Evolutionary conservation across 2,113 vertebrate species (phyloP).

Genomic region (Oryzias javanicus): DNA sequence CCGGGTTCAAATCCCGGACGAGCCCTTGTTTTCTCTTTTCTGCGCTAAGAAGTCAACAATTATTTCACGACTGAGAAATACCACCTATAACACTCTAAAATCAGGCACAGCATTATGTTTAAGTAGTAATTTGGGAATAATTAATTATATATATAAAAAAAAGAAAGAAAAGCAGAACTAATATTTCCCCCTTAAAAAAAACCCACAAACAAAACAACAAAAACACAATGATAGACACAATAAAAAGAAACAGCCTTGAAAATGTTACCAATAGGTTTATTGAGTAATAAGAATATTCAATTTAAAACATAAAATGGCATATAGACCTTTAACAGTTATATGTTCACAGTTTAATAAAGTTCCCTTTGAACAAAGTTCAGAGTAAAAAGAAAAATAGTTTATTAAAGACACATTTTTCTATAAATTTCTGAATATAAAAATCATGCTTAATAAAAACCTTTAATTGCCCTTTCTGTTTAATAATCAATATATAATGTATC

Average conservation of each 20-base stretch:
- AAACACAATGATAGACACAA: neutral
- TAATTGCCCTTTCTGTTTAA: conserved; percentile 86
- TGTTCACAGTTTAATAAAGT: conserved; percentile 93
- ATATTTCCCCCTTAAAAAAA: too few relatives aligned
- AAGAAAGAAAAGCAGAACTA: too few relatives aligned
- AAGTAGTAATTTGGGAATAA: too few relatives aligned
- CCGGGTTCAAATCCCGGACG: conserved; percentile 78
- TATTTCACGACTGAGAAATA: too few relatives aligned
- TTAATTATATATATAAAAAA: too few relatives aligned
- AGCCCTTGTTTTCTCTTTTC: conserved; percentile 23
- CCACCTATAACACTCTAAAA: too few relatives aligned
- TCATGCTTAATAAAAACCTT: conserved; percentile 85
- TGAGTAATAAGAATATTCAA: conserved; percentile 77
- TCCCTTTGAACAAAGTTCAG: conserved; percentile 86
- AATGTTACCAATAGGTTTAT: conserved; percentile 83
- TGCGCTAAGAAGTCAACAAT: neutral
- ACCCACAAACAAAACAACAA: too few relatives aligned
- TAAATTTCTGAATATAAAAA: conserved; percentile 80
- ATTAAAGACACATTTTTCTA: conserved; percentile 86
- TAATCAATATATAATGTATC: conserved; percentile 85
- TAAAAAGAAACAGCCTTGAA: conserved; percentile 16
- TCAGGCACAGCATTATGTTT: too few relatives aligned
- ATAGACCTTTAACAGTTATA: conserved; percentile 88
- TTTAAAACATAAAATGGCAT: conserved; percentile 81
- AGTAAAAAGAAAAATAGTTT: conserved; percentile 79